Evolutionary conservation across 1,140 invertebrate genomes (phyloP).

Genomic region (Bombus sylvicola): DNA sequence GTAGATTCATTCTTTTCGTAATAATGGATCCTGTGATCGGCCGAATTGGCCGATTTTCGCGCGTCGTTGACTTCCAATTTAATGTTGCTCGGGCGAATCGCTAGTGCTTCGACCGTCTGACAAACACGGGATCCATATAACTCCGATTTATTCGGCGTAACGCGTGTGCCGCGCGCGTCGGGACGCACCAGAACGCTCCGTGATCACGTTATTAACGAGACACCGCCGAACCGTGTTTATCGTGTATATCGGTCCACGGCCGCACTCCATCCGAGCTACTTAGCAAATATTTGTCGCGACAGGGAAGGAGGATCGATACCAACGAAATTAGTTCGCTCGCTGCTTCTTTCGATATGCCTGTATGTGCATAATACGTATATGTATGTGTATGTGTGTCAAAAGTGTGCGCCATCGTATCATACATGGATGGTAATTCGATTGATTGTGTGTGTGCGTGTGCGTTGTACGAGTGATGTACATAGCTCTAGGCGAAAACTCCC

Average conservation of each 20-base stretch:
- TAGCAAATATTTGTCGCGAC: slow-evolving; percentile 38
- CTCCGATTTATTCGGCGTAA: slow-evolving; percentile 43
- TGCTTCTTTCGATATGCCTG: neutral
- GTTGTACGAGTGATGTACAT: neutral
- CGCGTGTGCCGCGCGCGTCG: neutral
- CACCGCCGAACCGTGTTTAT: slow-evolving; percentile 10
- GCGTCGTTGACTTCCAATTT: slow-evolving; percentile 40
- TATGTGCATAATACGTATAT: neutral
- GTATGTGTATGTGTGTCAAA: neutral
- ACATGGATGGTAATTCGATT: slow-evolving; percentile 21
- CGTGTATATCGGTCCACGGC: neutral
- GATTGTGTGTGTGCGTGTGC: fast-evolving
- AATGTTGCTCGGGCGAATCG: slow-evolving; percentile 47
- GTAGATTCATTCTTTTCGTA: slow-evolving; percentile 1
- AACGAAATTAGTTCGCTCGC: slow-evolving; percentile 22
- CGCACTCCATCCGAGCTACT: neutral
- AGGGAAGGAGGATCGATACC: slow-evolving; percentile 26
- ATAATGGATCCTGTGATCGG: neutral
- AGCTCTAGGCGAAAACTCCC: neutral
- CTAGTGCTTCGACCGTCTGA: slow-evolving; percentile 22
- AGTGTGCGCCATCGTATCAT: neutral
- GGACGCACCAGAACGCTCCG: neutral
- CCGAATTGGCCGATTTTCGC: slow-evolving; percentile 26
- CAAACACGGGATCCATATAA: slow-evolving; percentile 26
- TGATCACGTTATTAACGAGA: slow-evolving; percentile 41